Evolutionary conservation across 1,140 invertebrate genomes (phyloP).

Genomic region (Bactericera cockerelli): DNA sequence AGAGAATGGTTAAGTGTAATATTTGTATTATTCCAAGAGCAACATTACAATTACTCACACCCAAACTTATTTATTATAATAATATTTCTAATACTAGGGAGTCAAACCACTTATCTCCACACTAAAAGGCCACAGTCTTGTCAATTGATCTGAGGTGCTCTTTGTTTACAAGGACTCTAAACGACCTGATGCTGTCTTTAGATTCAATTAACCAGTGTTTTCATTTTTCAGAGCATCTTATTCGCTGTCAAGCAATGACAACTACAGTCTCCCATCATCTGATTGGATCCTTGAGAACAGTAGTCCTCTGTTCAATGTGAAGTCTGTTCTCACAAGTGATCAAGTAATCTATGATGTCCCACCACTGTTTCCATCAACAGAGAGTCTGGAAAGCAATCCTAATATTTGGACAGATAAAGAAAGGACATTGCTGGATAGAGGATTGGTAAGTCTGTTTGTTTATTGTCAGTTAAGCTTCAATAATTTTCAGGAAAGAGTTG

Average conservation of each 20-base stretch:
- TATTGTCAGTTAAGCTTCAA: too few species aligned
- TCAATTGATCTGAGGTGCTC: too few species aligned
- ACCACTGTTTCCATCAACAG: neutral
- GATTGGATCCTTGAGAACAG: constrained; percentile 1
- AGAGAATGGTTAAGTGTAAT: too few species aligned
- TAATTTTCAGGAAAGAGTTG: too few species aligned
- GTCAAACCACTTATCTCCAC: too few species aligned
- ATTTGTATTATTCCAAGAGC: too few species aligned
- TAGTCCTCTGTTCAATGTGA: constrained; percentile 3
- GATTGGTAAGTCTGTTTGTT: neutral
- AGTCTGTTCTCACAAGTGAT: constrained; percentile 3
- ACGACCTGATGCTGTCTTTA: neutral
- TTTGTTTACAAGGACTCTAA: neutral
- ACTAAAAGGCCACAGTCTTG: too few species aligned
- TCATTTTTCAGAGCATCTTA: neutral
- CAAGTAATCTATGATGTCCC: neutral
- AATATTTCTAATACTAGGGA: too few species aligned
- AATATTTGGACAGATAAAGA: constrained; percentile 6
- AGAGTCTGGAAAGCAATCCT: neutral
- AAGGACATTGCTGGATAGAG: neutral
- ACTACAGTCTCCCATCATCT: neutral
- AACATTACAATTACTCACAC: too few species aligned
- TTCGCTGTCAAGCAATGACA: neutral
- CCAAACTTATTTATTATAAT: too few species aligned
- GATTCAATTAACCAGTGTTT: neutral